phyloP scores from a whole-genome alignment of 2,888 invertebrate species.

The Spodoptera littoralis region DNA sequence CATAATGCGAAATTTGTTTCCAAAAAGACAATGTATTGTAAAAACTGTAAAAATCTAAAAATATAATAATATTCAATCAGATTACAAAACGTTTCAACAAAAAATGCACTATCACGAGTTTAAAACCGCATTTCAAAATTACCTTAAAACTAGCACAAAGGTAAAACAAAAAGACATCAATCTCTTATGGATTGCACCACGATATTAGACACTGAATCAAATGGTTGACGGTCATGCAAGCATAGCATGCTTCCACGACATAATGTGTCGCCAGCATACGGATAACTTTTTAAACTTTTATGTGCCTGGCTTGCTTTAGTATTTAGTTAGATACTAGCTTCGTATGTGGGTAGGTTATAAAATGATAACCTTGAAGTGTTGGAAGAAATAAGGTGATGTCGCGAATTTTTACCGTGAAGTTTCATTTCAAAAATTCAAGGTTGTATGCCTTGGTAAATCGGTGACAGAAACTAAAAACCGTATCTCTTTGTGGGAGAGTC shows the following conservation, averaged over 20 bases:
- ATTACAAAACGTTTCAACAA: too few relatives aligned
- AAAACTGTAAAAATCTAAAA: too few relatives aligned
- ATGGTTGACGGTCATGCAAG: constrained; percentile 80
- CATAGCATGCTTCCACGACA: constrained; percentile 69
- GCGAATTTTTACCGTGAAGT: not conserved
- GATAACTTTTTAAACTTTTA: constrained; percentile 58
- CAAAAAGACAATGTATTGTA: too few relatives aligned
- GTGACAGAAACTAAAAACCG: too few relatives aligned
- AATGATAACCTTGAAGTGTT: constrained; percentile 29
- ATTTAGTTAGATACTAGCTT: constrained; percentile 24
- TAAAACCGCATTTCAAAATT: constrained; percentile 3
- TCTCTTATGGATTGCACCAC: constrained; percentile 59
- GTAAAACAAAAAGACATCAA: not conserved
- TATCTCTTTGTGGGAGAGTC: too few relatives aligned
- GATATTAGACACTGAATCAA: constrained; percentile 63
- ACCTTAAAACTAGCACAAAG: not conserved
- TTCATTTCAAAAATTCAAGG: too few relatives aligned
- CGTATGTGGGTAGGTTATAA: constrained; percentile 28
- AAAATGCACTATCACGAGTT: not conserved
- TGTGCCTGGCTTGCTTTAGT: constrained; percentile 43
- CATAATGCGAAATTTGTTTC: too few relatives aligned
- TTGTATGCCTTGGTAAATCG: too few relatives aligned
- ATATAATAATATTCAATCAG: too few relatives aligned
- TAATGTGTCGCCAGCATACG: constrained; percentile 59
- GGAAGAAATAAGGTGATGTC: constrained; percentile 4